Percentiles rank a stretch among this genome's conserved stretches.
Conservation (phyloP, 2,888 invertebrate genomes). For the Cloeon dipterum region DNA sequence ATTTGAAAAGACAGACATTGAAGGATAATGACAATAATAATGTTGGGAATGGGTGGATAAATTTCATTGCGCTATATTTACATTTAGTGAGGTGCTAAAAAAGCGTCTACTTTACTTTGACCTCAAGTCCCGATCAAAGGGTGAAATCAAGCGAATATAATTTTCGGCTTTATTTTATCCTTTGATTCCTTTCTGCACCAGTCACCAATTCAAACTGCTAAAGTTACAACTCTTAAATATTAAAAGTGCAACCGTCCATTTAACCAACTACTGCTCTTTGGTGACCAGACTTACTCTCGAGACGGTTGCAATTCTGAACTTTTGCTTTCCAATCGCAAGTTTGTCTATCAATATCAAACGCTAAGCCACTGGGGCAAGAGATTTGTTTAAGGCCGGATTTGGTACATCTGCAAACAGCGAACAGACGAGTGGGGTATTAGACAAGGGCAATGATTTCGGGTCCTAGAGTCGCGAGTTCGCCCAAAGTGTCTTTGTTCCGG, state of each 20-base stretch:
- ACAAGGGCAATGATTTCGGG: slow-evolving; percentile 2
- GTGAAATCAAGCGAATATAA: not conserved
- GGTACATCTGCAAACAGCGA: slow-evolving; percentile 44
- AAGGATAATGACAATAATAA: not conserved
- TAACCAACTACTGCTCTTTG: slow-evolving; percentile 2
- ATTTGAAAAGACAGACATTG: not conserved
- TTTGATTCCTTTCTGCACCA: too few relatives aligned
- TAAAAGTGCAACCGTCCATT: not conserved
- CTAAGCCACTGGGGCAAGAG: slow-evolving; percentile 89
- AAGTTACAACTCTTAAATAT: not conserved
- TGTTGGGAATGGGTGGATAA: not conserved
- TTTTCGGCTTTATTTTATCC: not conserved
- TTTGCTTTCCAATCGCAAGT: slow-evolving; percentile 98
- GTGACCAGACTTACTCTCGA: slow-evolving; percentile 60
- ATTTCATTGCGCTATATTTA: too few relatives aligned
- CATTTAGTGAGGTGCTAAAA: not conserved
- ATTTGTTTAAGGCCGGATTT: slow-evolving; percentile 90
- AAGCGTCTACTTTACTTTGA: too few relatives aligned
- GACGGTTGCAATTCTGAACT: slow-evolving; percentile 88
- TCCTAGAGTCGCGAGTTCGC: not conserved
- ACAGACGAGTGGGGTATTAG: slow-evolving; percentile 17
- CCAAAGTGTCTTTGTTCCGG: too few relatives aligned
- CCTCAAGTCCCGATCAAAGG: not conserved
- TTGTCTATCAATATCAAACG: slow-evolving; percentile 94
- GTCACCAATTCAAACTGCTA: too few relatives aligned